Conservation (phyloP, 2,797 vertebrate genomes). For the Eidolon dupreanum region DNA sequence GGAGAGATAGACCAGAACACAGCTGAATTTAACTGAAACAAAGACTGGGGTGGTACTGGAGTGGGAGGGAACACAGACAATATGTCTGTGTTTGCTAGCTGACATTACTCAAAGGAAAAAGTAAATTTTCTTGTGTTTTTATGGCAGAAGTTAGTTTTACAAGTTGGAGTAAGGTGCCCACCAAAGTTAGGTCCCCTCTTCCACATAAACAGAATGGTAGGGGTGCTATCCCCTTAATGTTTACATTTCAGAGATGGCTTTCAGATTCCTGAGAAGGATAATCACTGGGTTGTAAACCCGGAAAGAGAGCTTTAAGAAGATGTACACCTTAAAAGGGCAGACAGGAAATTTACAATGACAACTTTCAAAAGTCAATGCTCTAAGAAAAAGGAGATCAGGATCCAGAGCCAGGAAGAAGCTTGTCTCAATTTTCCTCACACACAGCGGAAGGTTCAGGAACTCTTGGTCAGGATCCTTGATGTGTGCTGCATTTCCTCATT, state of each 20-base stretch:
- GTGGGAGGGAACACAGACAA: too few relatives aligned
- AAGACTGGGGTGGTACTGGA: background rate
- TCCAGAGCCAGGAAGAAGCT: background rate
- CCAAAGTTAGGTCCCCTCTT: background rate
- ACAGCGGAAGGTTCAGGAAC: background rate
- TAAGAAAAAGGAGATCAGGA: background rate
- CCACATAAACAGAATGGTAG: background rate
- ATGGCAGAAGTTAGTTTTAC: background rate
- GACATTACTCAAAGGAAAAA: background rate
- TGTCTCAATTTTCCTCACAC: background rate
- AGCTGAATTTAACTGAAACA: background rate
- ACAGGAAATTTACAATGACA: background rate
- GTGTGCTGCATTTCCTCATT: rapidly evolving
- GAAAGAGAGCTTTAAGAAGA: background rate
- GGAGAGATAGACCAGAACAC: background rate
- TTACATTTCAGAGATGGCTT: background rate
- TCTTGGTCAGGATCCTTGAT: background rate
- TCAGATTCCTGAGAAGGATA: background rate
- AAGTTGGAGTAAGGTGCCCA: background rate
- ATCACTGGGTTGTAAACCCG: background rate
- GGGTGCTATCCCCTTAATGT: background rate
- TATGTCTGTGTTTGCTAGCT: background rate
- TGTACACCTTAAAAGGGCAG: background rate
- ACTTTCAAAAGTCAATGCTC: background rate
- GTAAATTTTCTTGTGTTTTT: background rate